These are phyloP conservation scores for Melanerpes aurifrons DNA, from an alignment of 2,113 vertebrate genomes.

Conservation along the genomic window DNA sequence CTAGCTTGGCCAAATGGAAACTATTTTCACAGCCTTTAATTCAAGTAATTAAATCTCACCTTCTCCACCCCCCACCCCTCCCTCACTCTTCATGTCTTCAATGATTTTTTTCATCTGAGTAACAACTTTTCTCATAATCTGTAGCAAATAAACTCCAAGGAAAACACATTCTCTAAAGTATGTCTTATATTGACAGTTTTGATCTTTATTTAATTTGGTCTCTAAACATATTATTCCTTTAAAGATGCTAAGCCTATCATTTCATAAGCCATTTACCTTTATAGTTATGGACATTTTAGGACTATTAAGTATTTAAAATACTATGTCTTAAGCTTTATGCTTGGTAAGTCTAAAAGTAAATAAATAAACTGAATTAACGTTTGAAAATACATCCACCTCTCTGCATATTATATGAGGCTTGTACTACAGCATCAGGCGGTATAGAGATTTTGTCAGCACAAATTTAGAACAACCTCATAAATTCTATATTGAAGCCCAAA, in stretches of 20 bases:
- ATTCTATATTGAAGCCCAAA: neutral
- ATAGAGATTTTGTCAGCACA: neutral
- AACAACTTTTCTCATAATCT: neutral
- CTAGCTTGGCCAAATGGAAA: neutral
- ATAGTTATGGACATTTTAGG: conserved; percentile 55
- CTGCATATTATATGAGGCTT: neutral
- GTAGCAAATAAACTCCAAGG: neutral
- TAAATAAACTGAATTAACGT: neutral
- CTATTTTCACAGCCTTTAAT: neutral
- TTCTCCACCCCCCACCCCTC: neutral
- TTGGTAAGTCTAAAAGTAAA: conserved; percentile 12
- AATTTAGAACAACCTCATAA: neutral
- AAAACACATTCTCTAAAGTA: conserved; percentile 32
- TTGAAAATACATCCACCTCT: neutral
- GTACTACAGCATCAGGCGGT: neutral
- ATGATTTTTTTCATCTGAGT: conserved; percentile 25
- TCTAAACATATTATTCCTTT: conserved; percentile 54
- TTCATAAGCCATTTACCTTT: conserved; percentile 60
- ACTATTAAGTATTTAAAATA: conserved; percentile 33
- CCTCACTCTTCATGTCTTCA: neutral
- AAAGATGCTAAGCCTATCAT: conserved; percentile 3
- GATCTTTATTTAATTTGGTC: neutral
- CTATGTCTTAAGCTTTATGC: conserved; percentile 3
- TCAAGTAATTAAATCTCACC: conserved; percentile 38
- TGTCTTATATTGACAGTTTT: conserved; percentile 36